phyloP scores from a whole-genome alignment of 2,113 vertebrate genomes.

The Eubucco bourcierii region DNA sequence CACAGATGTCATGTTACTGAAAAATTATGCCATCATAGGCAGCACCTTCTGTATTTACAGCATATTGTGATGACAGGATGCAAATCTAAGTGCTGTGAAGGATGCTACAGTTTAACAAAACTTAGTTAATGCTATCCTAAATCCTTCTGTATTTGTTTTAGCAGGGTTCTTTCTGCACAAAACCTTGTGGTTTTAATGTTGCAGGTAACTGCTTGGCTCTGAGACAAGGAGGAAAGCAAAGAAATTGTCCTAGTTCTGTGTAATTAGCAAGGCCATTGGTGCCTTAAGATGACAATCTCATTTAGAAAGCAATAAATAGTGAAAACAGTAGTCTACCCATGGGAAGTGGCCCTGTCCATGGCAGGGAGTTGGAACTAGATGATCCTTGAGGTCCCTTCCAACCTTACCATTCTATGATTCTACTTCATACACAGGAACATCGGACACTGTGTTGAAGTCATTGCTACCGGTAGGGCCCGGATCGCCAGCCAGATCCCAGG shows the following conservation, averaged over 20 bases:
- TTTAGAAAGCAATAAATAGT: background rate
- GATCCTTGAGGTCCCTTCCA: background rate
- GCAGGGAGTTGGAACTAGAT: too few relatives aligned
- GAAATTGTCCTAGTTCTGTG: background rate
- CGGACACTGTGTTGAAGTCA: background rate
- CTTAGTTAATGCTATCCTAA: background rate
- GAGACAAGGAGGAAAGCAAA: background rate
- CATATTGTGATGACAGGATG: background rate
- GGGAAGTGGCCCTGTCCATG: background rate
- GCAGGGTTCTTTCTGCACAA: background rate
- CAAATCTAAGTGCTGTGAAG: background rate
- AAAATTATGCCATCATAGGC: background rate
- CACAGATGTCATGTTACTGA: background rate
- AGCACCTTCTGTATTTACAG: background rate
- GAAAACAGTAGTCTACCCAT: background rate
- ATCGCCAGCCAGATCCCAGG: too few relatives aligned
- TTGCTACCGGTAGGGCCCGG: accelerated
- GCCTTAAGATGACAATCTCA: background rate
- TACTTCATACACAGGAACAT: background rate
- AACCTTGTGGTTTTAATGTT: background rate
- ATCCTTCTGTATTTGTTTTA: background rate
- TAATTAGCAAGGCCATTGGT: background rate
- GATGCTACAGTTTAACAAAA: background rate
- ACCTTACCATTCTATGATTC: too few relatives aligned
- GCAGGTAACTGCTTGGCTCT: background rate